Evolutionary conservation across 2,113 vertebrate species (phyloP).

Genomic region (Carettochelys insculpta): DNA sequence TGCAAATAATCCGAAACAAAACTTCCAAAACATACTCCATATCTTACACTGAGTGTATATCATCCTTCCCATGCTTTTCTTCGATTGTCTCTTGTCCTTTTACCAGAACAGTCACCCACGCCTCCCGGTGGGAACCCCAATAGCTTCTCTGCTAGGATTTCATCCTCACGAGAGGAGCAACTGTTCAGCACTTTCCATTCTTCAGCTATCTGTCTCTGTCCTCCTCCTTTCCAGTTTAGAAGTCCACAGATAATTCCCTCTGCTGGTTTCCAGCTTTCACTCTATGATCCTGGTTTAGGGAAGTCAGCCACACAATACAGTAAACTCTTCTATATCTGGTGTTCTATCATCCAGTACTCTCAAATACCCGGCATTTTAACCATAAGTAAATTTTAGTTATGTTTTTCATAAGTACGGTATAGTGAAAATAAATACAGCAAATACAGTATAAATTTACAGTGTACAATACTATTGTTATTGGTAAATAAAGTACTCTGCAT

Average conservation of each 20-base stretch:
- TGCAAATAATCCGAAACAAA: neutral
- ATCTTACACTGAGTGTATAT: neutral
- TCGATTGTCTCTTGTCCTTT: neutral
- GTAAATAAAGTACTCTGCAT: no score
- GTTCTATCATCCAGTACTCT: no score
- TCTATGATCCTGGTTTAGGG: neutral
- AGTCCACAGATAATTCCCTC: neutral
- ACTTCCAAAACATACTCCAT: neutral
- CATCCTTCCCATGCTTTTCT: neutral
- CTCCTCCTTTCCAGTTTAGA: neutral
- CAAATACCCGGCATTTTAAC: no score
- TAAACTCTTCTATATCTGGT: no score
- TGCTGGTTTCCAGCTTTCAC: neutral
- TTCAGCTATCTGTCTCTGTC: neutral
- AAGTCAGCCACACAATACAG: neutral
- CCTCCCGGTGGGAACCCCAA: neutral
- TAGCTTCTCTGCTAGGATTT: neutral
- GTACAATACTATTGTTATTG: no score
- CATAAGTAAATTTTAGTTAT: no score
- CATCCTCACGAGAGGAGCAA: neutral
- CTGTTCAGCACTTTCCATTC: neutral
- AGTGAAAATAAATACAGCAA: no score
- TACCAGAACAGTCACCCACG: neutral
- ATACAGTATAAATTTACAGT: no score
- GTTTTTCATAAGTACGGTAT: no score